Evolutionary conservation across 2,797 vertebrate genomes (phyloP), one percentile per base, ranked within the genome.

Genomic region (Sparidentex hasta): DNA sequence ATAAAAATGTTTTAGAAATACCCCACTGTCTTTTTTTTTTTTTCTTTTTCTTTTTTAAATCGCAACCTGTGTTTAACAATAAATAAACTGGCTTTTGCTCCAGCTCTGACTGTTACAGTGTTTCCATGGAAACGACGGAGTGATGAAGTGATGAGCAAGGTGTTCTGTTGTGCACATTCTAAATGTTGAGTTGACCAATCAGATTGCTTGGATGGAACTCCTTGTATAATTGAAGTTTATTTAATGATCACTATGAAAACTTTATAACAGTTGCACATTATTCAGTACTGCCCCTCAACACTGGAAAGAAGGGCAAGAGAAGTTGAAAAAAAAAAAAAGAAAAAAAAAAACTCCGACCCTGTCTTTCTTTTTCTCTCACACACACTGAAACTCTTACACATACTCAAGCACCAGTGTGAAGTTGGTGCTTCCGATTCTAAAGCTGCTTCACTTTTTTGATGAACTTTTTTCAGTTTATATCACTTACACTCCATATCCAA

Each of bases 381-480:
- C 29, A 74, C 62, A 58, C 14, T 20, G 20, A 65, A 17, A 55
- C 41, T 47, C 50, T 46, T 27, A 27, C 29, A 48, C 43, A 74
- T 54, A 65, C 23, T 23, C 46, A 71, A 4, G 27, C 27, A 27
- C 27, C 27, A 27, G 27, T 27, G 27, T 27, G 27, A 27, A 27
- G 27, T 4, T 27, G 27, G 27, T 27, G 27, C 27, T 4, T 2
- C 2, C 27, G 27, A 27, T 4, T 27, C 21, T 27, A 63, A 67
- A 62, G 17, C 51, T 41, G 25, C 51, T 48, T 52, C 33, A 59
- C 55, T 56, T 61, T 61, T 73, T 23, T 29, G 67, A 65, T 77
- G 14, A 51, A 46, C 23, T 33, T 18, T 29, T 29, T 21, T n/a
- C 23, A 57, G 18, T 50, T 70, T 18, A n/a, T 11, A 57, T 67